A percentile compares a stretch with the other conserved stretches of the same genome.
Evolutionary conservation across 2,797 vertebrate species (phyloP).

Genomic region (Pangasius djambal): DNA sequence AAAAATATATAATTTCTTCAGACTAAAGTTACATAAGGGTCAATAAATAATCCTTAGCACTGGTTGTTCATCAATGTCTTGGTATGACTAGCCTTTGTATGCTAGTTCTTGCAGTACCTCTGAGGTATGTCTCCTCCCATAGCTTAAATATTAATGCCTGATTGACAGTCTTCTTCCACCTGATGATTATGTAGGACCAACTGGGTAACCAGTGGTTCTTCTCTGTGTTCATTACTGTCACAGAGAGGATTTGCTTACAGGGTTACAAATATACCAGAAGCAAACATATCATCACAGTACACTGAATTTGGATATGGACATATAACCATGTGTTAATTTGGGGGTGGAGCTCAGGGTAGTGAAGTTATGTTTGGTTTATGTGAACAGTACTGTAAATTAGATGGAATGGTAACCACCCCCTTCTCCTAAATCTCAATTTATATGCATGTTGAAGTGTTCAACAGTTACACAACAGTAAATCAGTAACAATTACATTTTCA

Average conservation of each 20-base stretch:
- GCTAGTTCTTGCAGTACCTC: not conserved
- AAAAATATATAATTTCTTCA: not conserved
- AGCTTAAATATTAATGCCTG: constrained; percentile 3
- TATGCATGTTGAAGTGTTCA: not conserved
- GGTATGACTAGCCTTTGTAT: not conserved
- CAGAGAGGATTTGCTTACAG: not conserved
- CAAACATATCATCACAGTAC: not conserved
- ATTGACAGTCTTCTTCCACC: constrained; percentile 2
- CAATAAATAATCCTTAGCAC: not conserved
- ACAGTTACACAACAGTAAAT: not conserved
- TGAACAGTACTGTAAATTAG: not conserved
- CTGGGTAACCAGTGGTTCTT: not conserved
- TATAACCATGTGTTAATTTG: not conserved
- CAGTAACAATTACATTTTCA: not conserved
- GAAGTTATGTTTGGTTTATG: not conserved
- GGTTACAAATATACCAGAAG: not conserved
- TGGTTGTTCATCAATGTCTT: not conserved
- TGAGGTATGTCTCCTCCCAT: not conserved
- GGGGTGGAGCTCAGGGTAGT: not conserved
- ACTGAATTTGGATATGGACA: not conserved
- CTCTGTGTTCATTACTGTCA: constrained; percentile 3
- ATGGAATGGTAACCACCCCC: not conserved
- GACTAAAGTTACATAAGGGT: not conserved
- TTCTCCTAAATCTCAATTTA: not conserved
- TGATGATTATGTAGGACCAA: constrained; percentile 11